These are phyloP conservation scores for Drosophila sechellia DNA, from an alignment of 1,140 invertebrate genomes.

Conservation along the genomic window DNA sequence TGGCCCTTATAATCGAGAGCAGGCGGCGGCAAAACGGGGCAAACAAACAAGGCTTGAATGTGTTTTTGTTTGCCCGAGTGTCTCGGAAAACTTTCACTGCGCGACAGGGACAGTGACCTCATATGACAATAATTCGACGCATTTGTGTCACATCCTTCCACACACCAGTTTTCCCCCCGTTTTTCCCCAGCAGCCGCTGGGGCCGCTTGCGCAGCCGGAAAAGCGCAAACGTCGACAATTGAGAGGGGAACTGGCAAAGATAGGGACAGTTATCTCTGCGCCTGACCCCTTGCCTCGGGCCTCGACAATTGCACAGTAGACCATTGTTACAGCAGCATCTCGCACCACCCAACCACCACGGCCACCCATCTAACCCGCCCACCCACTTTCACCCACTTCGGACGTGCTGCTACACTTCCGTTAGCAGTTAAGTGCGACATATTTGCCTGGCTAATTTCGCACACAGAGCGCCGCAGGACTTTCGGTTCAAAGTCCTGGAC, in stretches of 20 bases:
- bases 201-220: no score
- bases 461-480: conserved; percentile 57
- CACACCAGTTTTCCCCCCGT: not conserved
- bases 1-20: conserved; percentile 40
- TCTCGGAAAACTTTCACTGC: conserved; percentile 71
- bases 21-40: conserved; percentile 11
- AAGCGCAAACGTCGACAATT: conserved; percentile 77
- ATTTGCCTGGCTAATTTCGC: conserved; percentile 79
- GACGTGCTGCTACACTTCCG: conserved; percentile 56
- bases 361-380: not conserved
- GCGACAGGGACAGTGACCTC: conserved; percentile 77
- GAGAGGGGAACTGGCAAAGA: conserved; percentile 20
- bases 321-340: conserved; percentile 34
- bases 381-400: conserved; percentile 8
- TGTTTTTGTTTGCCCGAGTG: conserved; percentile 33
- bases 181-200: not conserved
- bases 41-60: conserved; percentile 63
- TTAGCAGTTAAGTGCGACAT: conserved; percentile 78
- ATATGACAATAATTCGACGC: conserved; percentile 81
- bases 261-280: conserved; percentile 29
- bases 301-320: conserved; percentile 65
- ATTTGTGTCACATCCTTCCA: conserved; percentile 69
- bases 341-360: conserved; percentile 1
- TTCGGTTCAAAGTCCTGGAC: conserved; percentile 57
- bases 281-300: conserved; percentile 37